Percentiles rank a stretch among this genome's conserved stretches.
These are phyloP conservation scores for Ictidomys tridecemlineatus DNA, from an alignment of 2,113 vertebrate species.

Conservation along the genomic window DNA sequence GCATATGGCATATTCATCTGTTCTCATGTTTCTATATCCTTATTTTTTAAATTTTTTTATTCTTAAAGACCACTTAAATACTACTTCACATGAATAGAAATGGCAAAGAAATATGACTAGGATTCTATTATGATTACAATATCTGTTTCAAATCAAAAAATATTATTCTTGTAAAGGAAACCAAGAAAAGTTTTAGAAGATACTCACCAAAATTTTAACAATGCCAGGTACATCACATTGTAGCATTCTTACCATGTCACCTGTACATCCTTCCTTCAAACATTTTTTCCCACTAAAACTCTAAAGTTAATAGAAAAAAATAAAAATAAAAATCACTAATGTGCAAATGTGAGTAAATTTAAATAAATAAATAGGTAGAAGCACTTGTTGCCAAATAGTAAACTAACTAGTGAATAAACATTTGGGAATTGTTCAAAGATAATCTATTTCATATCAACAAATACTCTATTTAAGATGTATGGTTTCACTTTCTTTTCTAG, in stretches of 20 bases:
- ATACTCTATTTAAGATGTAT: constrained; percentile 10
- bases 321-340: constrained; percentile 5
- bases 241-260: constrained; percentile 82
- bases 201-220: constrained; percentile 83
- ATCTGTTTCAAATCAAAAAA: constrained; percentile 39
- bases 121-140: not conserved
- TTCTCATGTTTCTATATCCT: not conserved
- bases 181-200: constrained; percentile 32
- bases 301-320: constrained; percentile 74
- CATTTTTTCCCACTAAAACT: constrained; percentile 82
- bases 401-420: constrained; percentile 48
- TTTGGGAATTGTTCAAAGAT: not conserved
- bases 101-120: constrained; percentile 7
- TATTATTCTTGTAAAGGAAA: not conserved
- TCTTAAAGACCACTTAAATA: constrained; percentile 37
- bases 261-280: constrained; percentile 81
- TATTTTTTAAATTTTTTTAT: constrained; percentile 22
- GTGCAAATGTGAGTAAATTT: constrained; percentile 44
- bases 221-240: constrained; percentile 80
- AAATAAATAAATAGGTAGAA: not conserved
- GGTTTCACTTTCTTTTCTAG: not conserved
- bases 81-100: constrained; percentile 29
- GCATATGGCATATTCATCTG: not conserved
- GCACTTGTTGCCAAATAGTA: not conserved
- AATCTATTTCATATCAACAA: constrained; percentile 8